Base-by-base conservation (phyloP, 2,888 invertebrate genomes). In the Ornithoptera alexandrae region DNA sequence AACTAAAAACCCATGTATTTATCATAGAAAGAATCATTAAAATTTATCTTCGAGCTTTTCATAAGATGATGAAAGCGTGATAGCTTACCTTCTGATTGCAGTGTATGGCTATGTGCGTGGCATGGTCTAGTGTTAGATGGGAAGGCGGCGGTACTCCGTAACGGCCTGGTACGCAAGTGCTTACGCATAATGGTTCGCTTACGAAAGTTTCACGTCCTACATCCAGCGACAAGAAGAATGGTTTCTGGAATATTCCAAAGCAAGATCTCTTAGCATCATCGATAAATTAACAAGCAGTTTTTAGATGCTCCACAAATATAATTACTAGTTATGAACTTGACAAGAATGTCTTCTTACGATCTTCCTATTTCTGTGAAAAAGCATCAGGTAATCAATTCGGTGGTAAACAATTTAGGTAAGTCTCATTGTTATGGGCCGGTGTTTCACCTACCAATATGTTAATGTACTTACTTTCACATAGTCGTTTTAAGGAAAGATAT, bases 161-260 rank as follows among this genome's bases (percentile, higher is more conserved):
- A 1, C 84, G 84, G 39, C 90, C 90, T 12, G 86, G 83, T 30
- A 88, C 84, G 39, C 72, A 75, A 0, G 70, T 61, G 56, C 83
- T 81, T 69, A 91, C 78, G 60, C 78, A 74, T 72, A 92, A 78
- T 74, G 84, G 81, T 0, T 81, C 76, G 72, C 90, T 89, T 62
- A 92, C 89, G 72, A 86, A 91, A 30, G 87, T 88, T 71, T 92
- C 91, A 39, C 87, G 85, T 0, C 84, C 87, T 69, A 84, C 64
- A 72, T 90, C 90, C 74, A 89, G 76, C 0, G 91, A 90, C 73
- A 92, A 81, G 84, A 85, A 90, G 83, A 91, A 92, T 17, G 90
- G 87, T 76, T 85, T 87, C 92, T 92, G 78, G 0, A 64, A 64
- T 36, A 57, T 57, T 57, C 5, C 15, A 57, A 6, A 57, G 17